Conservation (phyloP, 2,113 vertebrate genomes). For the Mesoclemmys tuberculata region DNA sequence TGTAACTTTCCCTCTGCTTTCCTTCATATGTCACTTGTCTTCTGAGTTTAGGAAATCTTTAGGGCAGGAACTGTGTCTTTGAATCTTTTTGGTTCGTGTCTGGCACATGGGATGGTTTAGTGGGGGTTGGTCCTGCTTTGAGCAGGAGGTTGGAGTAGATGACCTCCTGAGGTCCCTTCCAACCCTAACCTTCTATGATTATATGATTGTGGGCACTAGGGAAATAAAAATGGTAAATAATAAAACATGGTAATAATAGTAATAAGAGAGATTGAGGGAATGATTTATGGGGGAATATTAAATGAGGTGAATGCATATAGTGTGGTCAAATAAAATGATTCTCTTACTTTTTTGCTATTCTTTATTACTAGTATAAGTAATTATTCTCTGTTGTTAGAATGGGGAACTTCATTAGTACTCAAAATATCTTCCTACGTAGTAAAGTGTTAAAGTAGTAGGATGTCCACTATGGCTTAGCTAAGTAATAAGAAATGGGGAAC, state of each 20-base stretch:
- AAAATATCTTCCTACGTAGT: background rate
- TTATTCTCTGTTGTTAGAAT: background rate
- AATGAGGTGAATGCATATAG: background rate
- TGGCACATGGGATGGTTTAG: background rate
- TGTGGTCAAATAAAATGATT: background rate
- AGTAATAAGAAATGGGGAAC: background rate
- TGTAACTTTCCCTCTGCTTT: background rate
- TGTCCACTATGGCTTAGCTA: background rate
- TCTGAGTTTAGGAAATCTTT: background rate
- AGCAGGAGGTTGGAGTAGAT: too few species aligned
- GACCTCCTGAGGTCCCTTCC: too few species aligned
- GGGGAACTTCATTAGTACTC: background rate
- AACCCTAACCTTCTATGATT: background rate
- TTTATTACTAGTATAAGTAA: background rate
- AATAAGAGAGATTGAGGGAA: background rate
- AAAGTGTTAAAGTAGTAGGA: background rate
- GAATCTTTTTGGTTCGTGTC: background rate
- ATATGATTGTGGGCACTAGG: background rate
- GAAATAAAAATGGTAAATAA: background rate
- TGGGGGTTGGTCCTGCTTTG: too few species aligned
- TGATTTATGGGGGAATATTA: background rate
- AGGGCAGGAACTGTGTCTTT: background rate
- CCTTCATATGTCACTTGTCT: background rate
- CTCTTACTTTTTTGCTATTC: background rate
- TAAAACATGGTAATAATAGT: background rate